Conservation (phyloP, 2,797 vertebrate genomes). For the Syngnathus rostellatus region DNA sequence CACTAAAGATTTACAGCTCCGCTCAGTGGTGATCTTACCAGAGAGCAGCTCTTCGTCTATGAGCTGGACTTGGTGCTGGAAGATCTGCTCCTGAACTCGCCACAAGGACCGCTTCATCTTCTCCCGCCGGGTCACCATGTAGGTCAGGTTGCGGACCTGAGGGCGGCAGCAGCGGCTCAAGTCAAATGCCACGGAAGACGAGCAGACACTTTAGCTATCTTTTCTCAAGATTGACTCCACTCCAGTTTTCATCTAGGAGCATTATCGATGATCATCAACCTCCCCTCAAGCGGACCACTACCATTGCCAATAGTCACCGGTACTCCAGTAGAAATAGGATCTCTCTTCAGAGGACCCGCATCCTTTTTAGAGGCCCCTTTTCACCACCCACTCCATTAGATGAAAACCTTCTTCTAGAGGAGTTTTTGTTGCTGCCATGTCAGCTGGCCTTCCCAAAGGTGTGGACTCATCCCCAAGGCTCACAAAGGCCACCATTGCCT, state of each 20-base stretch:
- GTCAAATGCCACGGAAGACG: background rate
- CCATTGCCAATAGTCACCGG: background rate
- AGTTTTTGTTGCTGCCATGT: too few species aligned
- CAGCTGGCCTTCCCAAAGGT: too few species aligned
- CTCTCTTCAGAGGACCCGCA: background rate
- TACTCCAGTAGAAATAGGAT: too few species aligned
- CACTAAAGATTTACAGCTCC: background rate
- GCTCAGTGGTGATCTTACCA: conserved; percentile 57
- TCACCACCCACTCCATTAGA: background rate
- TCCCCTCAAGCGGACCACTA: too few species aligned
- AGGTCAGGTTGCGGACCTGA: conserved; percentile 93
- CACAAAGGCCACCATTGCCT: too few species aligned
- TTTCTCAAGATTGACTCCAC: background rate
- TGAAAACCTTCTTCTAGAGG: background rate
- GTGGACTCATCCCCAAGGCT: too few species aligned
- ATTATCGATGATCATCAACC: background rate
- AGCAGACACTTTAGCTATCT: background rate
- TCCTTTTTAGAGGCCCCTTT: too few species aligned
- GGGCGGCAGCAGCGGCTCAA: background rate
- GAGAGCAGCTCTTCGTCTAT: conserved; percentile 80
- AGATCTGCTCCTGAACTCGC: conserved; percentile 94
- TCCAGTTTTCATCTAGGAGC: background rate
- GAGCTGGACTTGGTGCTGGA: conserved; percentile 81
- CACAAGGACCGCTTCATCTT: conserved; percentile 94
- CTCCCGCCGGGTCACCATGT: conserved; percentile 97